Conservation (phyloP, 2,797 vertebrate species). For the Thripadectes ignobilis region DNA sequence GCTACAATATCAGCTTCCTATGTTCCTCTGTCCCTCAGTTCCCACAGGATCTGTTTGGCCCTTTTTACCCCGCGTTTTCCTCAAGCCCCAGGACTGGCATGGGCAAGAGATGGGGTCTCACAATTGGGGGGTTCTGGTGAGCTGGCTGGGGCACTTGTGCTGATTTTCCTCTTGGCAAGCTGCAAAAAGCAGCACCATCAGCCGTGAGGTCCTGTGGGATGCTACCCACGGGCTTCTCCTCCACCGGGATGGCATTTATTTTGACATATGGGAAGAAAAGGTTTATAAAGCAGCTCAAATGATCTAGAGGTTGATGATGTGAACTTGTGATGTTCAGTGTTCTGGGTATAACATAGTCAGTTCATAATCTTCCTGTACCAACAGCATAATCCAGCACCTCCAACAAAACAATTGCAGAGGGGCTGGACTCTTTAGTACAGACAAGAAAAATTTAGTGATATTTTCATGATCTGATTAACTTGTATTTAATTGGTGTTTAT, state of each 20-base stretch:
- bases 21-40: rapidly evolving
- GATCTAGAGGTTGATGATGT: background rate
- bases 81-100: background rate
- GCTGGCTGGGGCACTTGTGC: background rate
- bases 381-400: background rate
- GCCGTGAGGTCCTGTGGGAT: background rate
- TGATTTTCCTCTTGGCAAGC: background rate
- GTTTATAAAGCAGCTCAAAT: background rate
- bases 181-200: background rate
- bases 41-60: background rate
- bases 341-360: background rate
- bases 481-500: background rate
- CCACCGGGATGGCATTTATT: background rate
- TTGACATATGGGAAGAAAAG: background rate
- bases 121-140: background rate
- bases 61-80: rapidly evolving
- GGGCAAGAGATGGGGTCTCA: background rate
- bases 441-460: background rate
- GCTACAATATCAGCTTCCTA: background rate
- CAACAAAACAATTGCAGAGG: background rate
- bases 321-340: background rate
- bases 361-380: background rate
- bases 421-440: background rate
- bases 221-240: background rate
- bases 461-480: background rate